Evolutionary conservation across 2,888 invertebrate genomes (phyloP).

Genomic region (Agrochola litura): DNA sequence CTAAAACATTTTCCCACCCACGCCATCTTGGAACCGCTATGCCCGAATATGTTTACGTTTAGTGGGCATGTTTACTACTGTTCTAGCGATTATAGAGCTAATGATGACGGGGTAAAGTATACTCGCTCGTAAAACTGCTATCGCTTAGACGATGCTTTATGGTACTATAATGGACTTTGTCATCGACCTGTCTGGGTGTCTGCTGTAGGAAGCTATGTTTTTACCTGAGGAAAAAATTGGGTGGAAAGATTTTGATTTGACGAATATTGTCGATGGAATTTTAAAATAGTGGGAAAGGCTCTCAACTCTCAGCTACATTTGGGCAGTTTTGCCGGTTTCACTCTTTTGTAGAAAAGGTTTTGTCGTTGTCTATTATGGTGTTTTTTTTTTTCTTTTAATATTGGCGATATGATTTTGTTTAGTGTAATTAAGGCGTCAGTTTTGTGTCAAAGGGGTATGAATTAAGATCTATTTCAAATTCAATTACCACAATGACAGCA

Average conservation of each 20-base stretch:
- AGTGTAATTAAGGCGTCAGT: background rate
- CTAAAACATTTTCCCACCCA: constrained; percentile 26
- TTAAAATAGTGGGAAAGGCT: background rate
- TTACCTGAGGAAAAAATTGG: background rate
- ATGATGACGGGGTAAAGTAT: constrained; percentile 62
- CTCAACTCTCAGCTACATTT: background rate
- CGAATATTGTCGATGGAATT: background rate
- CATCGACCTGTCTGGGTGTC: constrained; percentile 60
- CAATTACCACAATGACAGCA: background rate
- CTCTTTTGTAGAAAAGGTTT: background rate
- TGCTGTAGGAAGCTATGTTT: constrained; percentile 7
- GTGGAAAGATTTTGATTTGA: background rate
- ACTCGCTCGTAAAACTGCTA: constrained; percentile 64
- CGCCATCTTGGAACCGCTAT: constrained; percentile 37
- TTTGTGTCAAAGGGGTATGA: no score
- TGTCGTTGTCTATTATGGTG: no score
- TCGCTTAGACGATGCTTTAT: constrained; percentile 53
- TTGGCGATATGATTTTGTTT: background rate
- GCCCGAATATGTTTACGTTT: constrained; percentile 64
- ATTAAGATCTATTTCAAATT: background rate
- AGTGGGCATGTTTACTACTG: constrained; percentile 64
- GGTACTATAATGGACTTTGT: constrained; percentile 62
- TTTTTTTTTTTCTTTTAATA: no score
- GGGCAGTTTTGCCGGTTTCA: background rate
- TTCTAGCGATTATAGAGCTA: constrained; percentile 61